Percentiles rank a stretch among this genome's conserved stretches.
phyloP scores from a whole-genome alignment of 1,140 invertebrate species.

The Microplitis mediator region DNA sequence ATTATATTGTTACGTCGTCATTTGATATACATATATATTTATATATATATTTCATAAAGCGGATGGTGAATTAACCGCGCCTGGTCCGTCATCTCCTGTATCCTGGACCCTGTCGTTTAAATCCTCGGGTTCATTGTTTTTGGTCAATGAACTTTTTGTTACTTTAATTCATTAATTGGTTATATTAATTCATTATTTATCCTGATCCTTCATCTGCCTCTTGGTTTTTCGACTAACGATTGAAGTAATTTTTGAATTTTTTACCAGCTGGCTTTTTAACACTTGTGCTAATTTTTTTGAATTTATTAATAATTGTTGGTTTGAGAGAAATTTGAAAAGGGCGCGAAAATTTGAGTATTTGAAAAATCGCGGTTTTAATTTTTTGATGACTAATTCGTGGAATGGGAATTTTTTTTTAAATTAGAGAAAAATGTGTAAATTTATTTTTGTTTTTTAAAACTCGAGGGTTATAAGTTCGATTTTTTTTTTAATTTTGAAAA shows the following conservation, averaged over 20 bases:
- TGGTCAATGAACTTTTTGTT: neutral
- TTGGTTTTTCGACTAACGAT: constrained; percentile 38
- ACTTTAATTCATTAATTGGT: too few species aligned
- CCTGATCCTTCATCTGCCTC: constrained; percentile 41
- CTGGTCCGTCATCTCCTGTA: neutral
- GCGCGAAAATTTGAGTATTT: too few species aligned
- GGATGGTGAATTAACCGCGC: neutral
- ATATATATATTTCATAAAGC: neutral
- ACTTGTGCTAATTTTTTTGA: constrained; percentile 7
- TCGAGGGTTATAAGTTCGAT: too few species aligned
- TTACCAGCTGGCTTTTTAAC: neutral
- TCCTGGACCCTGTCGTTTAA: neutral
- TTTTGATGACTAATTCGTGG: too few species aligned
- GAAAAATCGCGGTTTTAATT: too few species aligned
- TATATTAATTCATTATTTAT: neutral
- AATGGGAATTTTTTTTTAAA: too few species aligned
- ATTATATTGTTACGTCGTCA: constrained; percentile 2
- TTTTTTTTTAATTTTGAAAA: too few species aligned
- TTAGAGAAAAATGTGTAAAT: too few species aligned
- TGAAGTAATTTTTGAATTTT: constrained; percentile 8
- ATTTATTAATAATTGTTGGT: too few species aligned
- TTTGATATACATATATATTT: neutral
- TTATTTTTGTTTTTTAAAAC: too few species aligned
- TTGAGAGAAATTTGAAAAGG: too few species aligned
- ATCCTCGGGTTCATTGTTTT: neutral